Base-by-base conservation (phyloP, 2,113 vertebrate species). In the Gadus macrocephalus region DNA sequence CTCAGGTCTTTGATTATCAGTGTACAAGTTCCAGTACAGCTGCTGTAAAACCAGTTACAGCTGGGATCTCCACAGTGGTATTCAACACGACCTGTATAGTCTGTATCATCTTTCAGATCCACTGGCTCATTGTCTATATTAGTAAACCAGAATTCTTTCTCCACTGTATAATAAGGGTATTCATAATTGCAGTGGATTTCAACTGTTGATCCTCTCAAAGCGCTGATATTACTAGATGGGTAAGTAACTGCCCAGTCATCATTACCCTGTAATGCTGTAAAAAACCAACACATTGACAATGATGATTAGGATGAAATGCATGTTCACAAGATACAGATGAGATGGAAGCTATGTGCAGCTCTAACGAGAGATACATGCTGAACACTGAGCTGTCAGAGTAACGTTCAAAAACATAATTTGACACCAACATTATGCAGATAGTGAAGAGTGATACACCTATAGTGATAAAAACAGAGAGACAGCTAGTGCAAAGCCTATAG, bases 1-100 rank as follows among this genome's bases (percentile, higher is more conserved):
- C 15, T 66, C n/a, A 72, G 42, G 27, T 64, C 19, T 66, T 5
- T 66, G n/a, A 64, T 66, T 20, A 0, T 59, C 28, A 72, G 55
- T 15, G 28, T 66, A 31, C 42, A 49, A 6, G 6, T 49, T 6
- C 22, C 22, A 25, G 22, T 25, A 25, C 22, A 25, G 22, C 22
- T 2, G 22, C 3, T n/a, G n/a, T n/a, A n/a, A n/a, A n/a, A n/a
- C n/a, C n/a, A n/a, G n/a, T n/a, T n/a, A n/a, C n/a, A n/a, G n/a
- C n/a, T n/a, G n/a, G n/a, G n/a, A n/a, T n/a, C n/a, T n/a, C n/a
- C n/a, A 11, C 61, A 17, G 6, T 1, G 15, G 15, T 70, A n/a
- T 42, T 49, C 31, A n/a, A 69, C 56, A 61, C 58, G 67, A 62
- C 6, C 67, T 42, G 9, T 16, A 16, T 60, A 61, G 42, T 14